Evolutionary conservation across 1,140 invertebrate species (phyloP), one percentile per base, ranked within the genome.

Genomic region (Conopomorpha cramerella): DNA sequence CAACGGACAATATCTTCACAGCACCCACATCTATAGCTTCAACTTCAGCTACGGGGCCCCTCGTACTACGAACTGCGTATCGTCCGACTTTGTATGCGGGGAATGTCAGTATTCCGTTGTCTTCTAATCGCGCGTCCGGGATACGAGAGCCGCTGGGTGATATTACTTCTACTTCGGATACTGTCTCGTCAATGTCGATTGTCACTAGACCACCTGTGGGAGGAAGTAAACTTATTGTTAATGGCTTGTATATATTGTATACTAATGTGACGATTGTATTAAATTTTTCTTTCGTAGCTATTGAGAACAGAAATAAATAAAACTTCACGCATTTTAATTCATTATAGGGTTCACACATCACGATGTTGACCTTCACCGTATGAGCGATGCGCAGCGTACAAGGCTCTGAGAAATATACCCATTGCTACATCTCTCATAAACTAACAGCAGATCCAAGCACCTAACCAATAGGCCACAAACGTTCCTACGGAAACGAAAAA

Each of bases 21-120:
- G 89, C 83, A 3, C 82, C 81, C 0, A 93, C 90, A 76, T 97
- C 93, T 39, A 93, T 91, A 0, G 91, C 92, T 56, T 93, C 90
- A 2, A 95, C 84, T 1, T 86, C 86, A 15, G 79, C 72, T 40
- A 59, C 62, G 42, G 51, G 78, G 23, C 40, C 65, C 36, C 62
- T 56, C 3, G 78, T 46, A 16, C 74, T 73, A 2, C 77, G 55
- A 15, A 82, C 67, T 2, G 78, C 62, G 35, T 83, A 83, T 17
- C 78, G 60, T 0, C 82, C 81, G 0, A 81, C 80, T 38, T 67
- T 55, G 30, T 63, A 67, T 0, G 78, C 81, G 1, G 79, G 76
- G 52, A 83, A 83, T 19, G 81, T 81, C 0, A 81, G 59, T 0
- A 81, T 64, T 13, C 81, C 79, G 2, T 72, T 57, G 28, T 78